Evolutionary conservation across 1,140 invertebrate species (phyloP), one percentile per base, ranked within the genome.

Genomic region (Colletes latitarsis): DNA sequence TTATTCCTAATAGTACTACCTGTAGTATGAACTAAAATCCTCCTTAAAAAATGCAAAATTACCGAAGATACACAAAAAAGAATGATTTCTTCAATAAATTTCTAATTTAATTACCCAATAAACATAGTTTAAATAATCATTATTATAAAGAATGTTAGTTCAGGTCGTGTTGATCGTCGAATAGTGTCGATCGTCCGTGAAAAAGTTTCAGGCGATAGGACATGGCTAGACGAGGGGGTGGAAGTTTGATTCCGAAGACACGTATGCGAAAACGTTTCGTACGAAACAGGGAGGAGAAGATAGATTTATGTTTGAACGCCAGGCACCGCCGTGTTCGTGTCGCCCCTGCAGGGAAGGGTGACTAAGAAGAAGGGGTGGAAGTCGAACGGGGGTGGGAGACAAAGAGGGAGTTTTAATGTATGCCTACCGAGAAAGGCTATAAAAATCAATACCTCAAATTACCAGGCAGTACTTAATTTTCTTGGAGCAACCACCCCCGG

Each of bases 381-480:
- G 87, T 82, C 83, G 78, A 72, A 77, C 79, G 72, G 79, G 68
- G 85, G 82, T 71, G 83, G 75, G 76, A 78, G 77, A 87, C 69
- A 87, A 86, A 84, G 78, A 77, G 81, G 75, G 77, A 74, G 88
- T 89, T 92, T 90, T 93, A 93, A 93, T 93, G 89, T 93, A 93
- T 93, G 92, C 92, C 90, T 90, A 92, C 91, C 91, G 90, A 92
- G 91, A 92, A 90, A 91, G 92, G 91, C 91, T 93, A 93, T 93
- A 93, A 93, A 93, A 93, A 93, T 93, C 93, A 93, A 93, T 93
- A 93, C 92, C 92, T 93, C 91, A 93, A 93, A 93, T 93, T 93
- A 93, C 93, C 92, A 90, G 92, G 93, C 92, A 91, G 91, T 92
- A 92, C 92, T 93, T 93, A 93, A 93, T 93, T 93, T 93, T 93